Percentiles rank a stretch among this genome's conserved stretches.
Evolutionary conservation across 2,797 vertebrate species (phyloP).

Genomic region (Sebastes hubbsi): DNA sequence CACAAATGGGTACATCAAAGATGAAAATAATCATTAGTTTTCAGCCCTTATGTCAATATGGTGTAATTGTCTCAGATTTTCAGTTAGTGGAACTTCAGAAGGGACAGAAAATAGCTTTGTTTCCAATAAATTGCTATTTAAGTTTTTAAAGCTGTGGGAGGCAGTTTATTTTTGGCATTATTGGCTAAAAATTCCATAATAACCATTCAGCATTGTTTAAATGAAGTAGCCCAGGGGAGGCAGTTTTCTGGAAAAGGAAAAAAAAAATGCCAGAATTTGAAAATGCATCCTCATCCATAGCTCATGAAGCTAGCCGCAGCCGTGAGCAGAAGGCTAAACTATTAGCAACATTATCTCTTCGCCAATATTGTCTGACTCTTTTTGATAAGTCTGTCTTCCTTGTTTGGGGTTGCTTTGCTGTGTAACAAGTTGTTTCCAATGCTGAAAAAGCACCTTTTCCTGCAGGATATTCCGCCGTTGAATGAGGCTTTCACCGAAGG

Average conservation of each 20-base stretch:
- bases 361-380: no score
- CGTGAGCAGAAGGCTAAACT: no score
- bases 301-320: no score
- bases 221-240: no score
- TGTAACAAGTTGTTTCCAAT: background rate
- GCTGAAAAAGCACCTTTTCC: background rate
- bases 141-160: background rate
- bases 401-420: background rate
- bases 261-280: no score
- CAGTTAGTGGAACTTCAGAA: background rate
- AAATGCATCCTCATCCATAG: no score
- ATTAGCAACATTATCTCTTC: background rate
- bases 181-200: no score
- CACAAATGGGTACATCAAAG: background rate
- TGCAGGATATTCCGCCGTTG: background rate
- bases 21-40: background rate
- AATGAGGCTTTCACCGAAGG: no score
- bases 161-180: no score
- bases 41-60: background rate
- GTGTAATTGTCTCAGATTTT: background rate
- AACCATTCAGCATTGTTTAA: no score
- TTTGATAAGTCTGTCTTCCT: no score
- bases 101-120: background rate
- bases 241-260: no score
- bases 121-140: background rate